Conservation (phyloP, 2,888 invertebrate species). For the Clanis bilineata region DNA sequence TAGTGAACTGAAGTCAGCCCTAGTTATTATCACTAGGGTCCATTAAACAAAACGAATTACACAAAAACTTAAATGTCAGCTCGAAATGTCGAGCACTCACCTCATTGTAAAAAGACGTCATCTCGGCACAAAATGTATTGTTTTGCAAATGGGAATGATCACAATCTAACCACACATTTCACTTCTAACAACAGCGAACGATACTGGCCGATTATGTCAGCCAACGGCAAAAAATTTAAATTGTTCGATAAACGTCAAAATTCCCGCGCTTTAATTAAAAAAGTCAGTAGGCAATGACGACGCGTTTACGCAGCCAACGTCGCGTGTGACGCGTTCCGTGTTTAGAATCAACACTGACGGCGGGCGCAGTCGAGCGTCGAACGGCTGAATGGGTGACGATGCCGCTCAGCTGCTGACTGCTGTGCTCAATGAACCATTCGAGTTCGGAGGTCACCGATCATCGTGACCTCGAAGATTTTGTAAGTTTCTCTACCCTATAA, state of each 20-base stretch:
- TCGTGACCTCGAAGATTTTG: slow-evolving; percentile 66
- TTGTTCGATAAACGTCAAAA: slow-evolving; percentile 49
- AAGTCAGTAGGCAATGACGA: slow-evolving; percentile 52
- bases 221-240: slow-evolving; percentile 26
- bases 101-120: slow-evolving; percentile 76
- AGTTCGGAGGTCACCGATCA: slow-evolving; percentile 76
- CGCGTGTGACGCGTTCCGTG: slow-evolving; percentile 77
- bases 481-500: slow-evolving; percentile 65
- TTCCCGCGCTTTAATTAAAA: slow-evolving; percentile 57
- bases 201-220: slow-evolving; percentile 16
- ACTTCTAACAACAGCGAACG: slow-evolving; percentile 31
- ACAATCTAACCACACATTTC: slow-evolving; percentile 71
- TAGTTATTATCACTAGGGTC: not conserved
- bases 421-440: slow-evolving; percentile 77
- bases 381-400: slow-evolving; percentile 64
- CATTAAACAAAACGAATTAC: slow-evolving; percentile 47
- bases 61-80: slow-evolving; percentile 70
- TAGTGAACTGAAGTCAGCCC: not conserved
- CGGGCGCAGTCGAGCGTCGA: slow-evolving; percentile 45
- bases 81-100: slow-evolving; percentile 76
- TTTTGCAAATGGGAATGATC: slow-evolving; percentile 54
- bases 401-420: slow-evolving; percentile 72
- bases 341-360: slow-evolving; percentile 72
- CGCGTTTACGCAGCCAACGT: slow-evolving; percentile 55
- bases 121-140: slow-evolving; percentile 55